These are phyloP conservation scores for Myanophis thanlyinensis DNA, from an alignment of 2,113 vertebrate species.

Conservation along the genomic window DNA sequence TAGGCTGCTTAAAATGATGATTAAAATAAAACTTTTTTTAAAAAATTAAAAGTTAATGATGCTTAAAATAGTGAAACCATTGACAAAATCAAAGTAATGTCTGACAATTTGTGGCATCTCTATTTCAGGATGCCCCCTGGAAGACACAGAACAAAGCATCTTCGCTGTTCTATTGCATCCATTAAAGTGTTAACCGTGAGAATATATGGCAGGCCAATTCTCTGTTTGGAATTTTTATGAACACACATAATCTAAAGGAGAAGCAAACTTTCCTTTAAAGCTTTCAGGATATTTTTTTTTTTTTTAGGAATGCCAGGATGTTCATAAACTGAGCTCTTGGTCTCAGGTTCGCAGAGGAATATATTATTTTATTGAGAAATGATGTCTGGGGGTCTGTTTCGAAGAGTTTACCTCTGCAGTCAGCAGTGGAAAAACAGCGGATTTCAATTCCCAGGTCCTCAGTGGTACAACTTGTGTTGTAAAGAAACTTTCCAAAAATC, in stretches of 20 bases:
- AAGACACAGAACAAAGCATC: background rate
- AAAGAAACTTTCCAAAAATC: background rate
- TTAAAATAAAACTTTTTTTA: too few relatives aligned
- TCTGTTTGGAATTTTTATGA: constrained; percentile 1
- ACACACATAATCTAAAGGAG: background rate
- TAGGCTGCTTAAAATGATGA: background rate
- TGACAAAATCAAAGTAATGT: background rate
- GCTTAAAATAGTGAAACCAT: background rate
- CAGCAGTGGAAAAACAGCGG: constrained; percentile 17
- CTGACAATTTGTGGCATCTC: rapidly evolving
- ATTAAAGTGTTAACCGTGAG: background rate
- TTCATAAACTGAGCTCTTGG: constrained; percentile 16
- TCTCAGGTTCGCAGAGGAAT: background rate
- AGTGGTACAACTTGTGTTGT: background rate
- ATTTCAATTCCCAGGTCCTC: background rate
- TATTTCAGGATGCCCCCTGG: background rate
- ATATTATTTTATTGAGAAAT: constrained; percentile 9
- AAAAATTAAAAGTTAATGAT: too few relatives aligned
- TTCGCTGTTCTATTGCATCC: background rate
- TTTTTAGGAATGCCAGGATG: background rate
- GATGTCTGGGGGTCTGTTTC: constrained; percentile 8
- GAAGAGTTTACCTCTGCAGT: background rate
- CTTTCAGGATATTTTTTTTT: background rate
- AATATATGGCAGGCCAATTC: background rate
- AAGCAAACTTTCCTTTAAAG: background rate